Evolutionary conservation across 2,888 invertebrate species (phyloP), one percentile per base, ranked within the genome.

Genomic region (Emesis furor): DNA sequence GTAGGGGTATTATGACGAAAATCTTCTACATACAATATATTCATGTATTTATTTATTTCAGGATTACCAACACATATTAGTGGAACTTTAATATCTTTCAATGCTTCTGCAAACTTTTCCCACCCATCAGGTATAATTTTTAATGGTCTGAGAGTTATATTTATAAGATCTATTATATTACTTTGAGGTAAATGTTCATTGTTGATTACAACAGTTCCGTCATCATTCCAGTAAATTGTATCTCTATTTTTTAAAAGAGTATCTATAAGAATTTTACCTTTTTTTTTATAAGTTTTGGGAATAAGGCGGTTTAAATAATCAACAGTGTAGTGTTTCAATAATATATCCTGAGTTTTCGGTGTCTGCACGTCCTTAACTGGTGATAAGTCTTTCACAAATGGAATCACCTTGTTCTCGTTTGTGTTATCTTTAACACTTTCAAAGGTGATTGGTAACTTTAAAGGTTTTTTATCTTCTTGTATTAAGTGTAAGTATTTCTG

Each of bases 151-250:
- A 91, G 32, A 30, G 75, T 73, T 79, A 90, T 89, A 81, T 87
- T 89, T 62, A 91, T 30, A 67, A 91, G 86, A 73, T 91, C 90
- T 12, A 89, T 46, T 81, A 91, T 90, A 86, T 91, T 90, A 73
- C 88, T 90, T 73, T 82, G 83, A 17, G 72, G 75, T 65, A 86
- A 81, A 81, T 78, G 79, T 80, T 87, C 68, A 35, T 87, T 87
- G 62, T 90, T 79, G 35, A 89, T 85, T 30, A 85, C 62, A n/a
- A 90, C 86, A 42, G 82, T 85, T 39, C 88, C 89, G 24, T 79
- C 39, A 59, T 86, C 62, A 71, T 89, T 68, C 88, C 90, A 90
- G 77, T 74, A 73, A 77, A 86, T 82, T 81, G 71, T 85, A 30
- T 79, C 39, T 62, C 81, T 81, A 75, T 71, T 86, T 35, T 42